These are phyloP conservation scores for Mus minutoides DNA, from an alignment of 2,797 vertebrate species.

Conservation along the genomic window DNA sequence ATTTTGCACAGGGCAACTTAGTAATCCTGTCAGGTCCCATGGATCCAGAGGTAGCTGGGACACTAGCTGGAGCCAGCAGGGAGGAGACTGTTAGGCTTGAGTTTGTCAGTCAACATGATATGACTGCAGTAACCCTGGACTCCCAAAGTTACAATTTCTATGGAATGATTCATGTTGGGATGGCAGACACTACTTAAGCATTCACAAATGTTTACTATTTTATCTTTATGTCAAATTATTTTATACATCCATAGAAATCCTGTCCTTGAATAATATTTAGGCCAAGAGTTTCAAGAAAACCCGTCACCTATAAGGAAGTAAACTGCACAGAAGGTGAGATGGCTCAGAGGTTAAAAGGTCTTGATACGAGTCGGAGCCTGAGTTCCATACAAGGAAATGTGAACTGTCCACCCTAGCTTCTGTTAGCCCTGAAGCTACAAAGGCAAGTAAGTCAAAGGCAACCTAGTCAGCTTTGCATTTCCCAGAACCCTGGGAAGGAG, in stretches of 20 bases:
- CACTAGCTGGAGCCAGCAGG: not conserved
- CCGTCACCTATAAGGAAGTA: conserved; percentile 25
- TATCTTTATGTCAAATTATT: conserved; percentile 14
- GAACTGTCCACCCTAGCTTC: not conserved
- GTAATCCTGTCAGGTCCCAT: not conserved
- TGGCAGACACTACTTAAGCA: not conserved
- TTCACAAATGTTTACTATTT: conserved; percentile 23
- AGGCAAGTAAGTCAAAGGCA: conserved; percentile 38
- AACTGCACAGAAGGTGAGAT: not conserved
- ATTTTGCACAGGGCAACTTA: not conserved
- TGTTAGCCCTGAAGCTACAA: conserved; percentile 46
- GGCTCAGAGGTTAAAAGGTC: not conserved
- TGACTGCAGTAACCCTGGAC: not conserved
- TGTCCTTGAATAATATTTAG: conserved; percentile 41
- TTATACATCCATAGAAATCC: conserved; percentile 13
- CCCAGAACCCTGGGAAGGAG: not conserved
- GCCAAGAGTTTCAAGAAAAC: not conserved
- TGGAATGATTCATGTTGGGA: conserved; percentile 5
- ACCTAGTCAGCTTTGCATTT: conserved; percentile 46
- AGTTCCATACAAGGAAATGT: conserved; percentile 24
- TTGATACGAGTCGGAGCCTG: not conserved
- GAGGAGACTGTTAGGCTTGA: not conserved
- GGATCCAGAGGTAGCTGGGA: not conserved
- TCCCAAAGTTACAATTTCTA: not conserved
- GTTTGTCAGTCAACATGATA: not conserved